Evolutionary conservation across 2,113 vertebrate species (phyloP).

Genomic region (Neolamprologus caudopunctatus): DNA sequence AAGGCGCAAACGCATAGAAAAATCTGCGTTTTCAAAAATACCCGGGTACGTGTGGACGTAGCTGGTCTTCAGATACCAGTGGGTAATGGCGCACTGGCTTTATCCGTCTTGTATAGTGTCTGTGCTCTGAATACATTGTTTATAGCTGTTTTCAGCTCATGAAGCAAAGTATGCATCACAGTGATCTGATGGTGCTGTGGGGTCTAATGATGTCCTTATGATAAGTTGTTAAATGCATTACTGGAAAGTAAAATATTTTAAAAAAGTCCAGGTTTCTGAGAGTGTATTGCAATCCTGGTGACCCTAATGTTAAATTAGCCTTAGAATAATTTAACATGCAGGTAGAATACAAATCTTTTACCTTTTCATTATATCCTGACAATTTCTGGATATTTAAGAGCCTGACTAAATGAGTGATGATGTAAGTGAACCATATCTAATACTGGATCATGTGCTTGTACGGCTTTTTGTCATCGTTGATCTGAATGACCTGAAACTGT

Average conservation of each 20-base stretch:
- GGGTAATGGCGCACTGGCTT: not conserved
- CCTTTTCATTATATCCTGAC: not conserved
- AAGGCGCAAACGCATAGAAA: fast-evolving
- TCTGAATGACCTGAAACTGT: not conserved
- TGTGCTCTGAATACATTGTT: not conserved
- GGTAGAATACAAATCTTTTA: not conserved
- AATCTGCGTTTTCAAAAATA: too few species aligned
- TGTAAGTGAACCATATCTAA: fast-evolving
- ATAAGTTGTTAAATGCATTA: not conserved
- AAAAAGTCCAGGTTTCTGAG: not conserved
- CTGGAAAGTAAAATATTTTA: not conserved
- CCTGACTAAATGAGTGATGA: not conserved
- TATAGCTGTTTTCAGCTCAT: not conserved
- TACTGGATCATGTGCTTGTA: fast-evolving
- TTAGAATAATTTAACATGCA: not conserved
- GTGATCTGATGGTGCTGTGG: not conserved
- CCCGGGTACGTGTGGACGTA: too few species aligned
- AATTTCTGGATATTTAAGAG: not conserved
- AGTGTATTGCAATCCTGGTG: not conserved
- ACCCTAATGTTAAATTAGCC: not conserved
- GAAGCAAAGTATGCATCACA: not conserved
- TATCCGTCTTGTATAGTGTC: not conserved
- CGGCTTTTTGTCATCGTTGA: not conserved
- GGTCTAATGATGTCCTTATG: not conserved
- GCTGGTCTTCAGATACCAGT: not conserved